These are phyloP conservation scores for Spatulosminthurus flaviceps DNA, from an alignment of 2,888 invertebrate species.

Conservation along the genomic window DNA sequence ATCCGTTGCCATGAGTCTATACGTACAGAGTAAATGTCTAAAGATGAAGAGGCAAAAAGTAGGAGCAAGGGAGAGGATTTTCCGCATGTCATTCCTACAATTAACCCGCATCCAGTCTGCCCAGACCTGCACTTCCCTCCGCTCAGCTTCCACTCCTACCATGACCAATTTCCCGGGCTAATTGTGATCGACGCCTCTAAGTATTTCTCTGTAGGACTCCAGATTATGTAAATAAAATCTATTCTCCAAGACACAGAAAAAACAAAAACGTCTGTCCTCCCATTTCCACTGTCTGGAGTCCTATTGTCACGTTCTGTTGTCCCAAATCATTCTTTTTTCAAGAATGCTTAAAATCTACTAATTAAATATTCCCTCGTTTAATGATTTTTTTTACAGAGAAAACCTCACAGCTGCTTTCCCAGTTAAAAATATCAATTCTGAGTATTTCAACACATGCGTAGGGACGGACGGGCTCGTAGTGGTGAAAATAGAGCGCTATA, in stretches of 20 bases:
- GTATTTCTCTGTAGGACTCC: not conserved
- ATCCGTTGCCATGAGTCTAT: too few relatives aligned
- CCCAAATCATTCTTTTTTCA: too few relatives aligned
- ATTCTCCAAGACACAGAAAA: too few relatives aligned
- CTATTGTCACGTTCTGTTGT: too few relatives aligned
- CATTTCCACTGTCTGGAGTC: too few relatives aligned
- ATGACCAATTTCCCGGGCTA: constrained; percentile 46
- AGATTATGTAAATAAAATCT: not conserved
- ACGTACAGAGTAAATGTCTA: not conserved
- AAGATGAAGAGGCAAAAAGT: not conserved
- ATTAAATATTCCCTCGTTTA: too few relatives aligned
- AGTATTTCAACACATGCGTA: not conserved
- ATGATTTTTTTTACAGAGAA: too few relatives aligned
- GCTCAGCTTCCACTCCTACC: constrained; percentile 51
- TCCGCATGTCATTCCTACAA: constrained; percentile 48
- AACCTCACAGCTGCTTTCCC: too few relatives aligned
- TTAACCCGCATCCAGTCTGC: constrained; percentile 29
- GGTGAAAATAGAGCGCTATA: too few relatives aligned
- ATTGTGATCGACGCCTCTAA: constrained; percentile 46
- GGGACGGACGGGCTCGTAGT: not conserved
- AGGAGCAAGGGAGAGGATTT: constrained; percentile 8
- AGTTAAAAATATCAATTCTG: too few relatives aligned
- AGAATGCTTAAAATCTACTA: too few relatives aligned
- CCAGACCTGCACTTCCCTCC: constrained; percentile 43
- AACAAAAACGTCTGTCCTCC: too few relatives aligned